phyloP scores from a whole-genome alignment of 2,888 invertebrate species.

The Anthophora plumipes region DNA sequence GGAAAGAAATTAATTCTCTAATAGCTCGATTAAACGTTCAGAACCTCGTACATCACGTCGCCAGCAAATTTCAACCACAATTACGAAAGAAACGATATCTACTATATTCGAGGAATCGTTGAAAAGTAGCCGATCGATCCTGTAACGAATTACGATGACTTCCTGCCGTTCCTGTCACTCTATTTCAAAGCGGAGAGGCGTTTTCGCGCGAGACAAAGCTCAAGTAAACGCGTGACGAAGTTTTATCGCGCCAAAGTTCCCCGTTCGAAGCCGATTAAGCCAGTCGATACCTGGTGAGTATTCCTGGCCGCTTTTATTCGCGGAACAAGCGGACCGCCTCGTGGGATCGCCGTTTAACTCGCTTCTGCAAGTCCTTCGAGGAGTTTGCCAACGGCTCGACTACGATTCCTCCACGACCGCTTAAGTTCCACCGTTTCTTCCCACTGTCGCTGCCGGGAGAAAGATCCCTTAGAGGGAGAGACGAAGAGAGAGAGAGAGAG shows the following conservation, averaged over 20 bases:
- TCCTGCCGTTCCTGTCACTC: not conserved
- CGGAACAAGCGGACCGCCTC: constrained; percentile 36
- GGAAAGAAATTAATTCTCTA: not conserved
- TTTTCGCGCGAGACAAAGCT: constrained; percentile 24
- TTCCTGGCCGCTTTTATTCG: constrained; percentile 48
- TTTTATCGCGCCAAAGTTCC: constrained; percentile 52
- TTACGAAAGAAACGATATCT: too few species aligned
- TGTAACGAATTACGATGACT: constrained; percentile 1
- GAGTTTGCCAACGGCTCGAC: constrained; percentile 62
- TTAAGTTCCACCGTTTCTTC: constrained; percentile 55
- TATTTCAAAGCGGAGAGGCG: not conserved
- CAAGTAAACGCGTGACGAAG: constrained; percentile 46
- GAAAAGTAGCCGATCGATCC: not conserved
- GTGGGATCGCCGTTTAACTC: constrained; percentile 61
- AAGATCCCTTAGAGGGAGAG: constrained; percentile 26
- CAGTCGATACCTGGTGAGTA: constrained; percentile 53
- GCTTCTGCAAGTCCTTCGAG: constrained; percentile 61
- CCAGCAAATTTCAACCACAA: too few species aligned
- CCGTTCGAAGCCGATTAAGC: constrained; percentile 57
- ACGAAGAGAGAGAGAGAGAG: too few species aligned
- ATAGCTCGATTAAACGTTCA: not conserved
- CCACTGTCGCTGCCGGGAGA: not conserved
- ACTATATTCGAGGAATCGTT: too few species aligned
- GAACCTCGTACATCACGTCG: not conserved
- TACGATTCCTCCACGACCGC: constrained; percentile 58